Percentiles rank a stretch among this genome's conserved stretches.
Conservation (phyloP, 2,113 vertebrate species). For the Mandrillus leucophaeus region DNA sequence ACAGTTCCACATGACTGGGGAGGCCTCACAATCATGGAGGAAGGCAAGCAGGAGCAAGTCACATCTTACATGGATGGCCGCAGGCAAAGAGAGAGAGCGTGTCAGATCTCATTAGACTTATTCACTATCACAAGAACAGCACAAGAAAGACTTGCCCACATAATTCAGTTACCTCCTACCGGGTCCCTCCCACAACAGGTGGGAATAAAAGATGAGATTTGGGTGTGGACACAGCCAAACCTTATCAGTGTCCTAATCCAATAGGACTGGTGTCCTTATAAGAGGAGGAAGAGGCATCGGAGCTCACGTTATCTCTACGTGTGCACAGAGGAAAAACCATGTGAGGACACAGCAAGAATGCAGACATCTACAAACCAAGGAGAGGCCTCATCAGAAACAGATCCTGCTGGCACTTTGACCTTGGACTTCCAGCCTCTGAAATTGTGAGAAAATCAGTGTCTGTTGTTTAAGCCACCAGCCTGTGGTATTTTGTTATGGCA, state of each 20-base stretch:
- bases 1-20: too few relatives aligned
- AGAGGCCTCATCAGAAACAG: neutral
- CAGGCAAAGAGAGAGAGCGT: too few relatives aligned
- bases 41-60: too few relatives aligned
- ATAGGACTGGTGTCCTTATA: neutral
- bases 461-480: neutral
- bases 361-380: neutral
- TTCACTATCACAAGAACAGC: too few relatives aligned
- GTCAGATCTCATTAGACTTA: too few relatives aligned
- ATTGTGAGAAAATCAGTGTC: neutral
- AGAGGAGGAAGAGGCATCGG: neutral
- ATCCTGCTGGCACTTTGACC: neutral
- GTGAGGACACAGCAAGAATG: neutral
- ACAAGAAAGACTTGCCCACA: too few relatives aligned
- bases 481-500: neutral
- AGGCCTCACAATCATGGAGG: too few relatives aligned
- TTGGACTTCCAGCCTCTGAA: neutral
- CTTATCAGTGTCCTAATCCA: neutral
- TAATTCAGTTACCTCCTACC: too few relatives aligned
- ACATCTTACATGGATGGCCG: too few relatives aligned
- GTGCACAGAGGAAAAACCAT: neutral
- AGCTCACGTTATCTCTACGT: accelerated
- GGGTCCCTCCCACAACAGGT: too few relatives aligned
- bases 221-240: too few relatives aligned
- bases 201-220: too few relatives aligned